Evolutionary conservation across 2,888 invertebrate genomes (phyloP), one percentile per base, ranked within the genome.

Genomic region (Agriopis marginaria): DNA sequence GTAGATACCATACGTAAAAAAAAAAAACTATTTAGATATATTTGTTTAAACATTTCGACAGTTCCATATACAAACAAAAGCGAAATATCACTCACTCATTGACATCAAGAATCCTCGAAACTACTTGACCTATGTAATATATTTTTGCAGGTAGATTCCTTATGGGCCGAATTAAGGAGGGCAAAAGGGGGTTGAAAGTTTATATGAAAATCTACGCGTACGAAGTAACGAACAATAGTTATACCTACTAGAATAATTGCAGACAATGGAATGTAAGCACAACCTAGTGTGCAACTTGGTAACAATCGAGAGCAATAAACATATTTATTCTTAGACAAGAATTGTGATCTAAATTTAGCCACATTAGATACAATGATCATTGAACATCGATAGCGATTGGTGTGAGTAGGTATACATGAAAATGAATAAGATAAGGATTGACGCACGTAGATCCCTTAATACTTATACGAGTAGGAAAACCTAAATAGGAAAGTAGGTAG

Each of bases 401-500:
- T 23, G n/a, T 50, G 3, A 10, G 51, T 51, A 51, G 39, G 49
- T 17, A 11, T 44, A 42, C 11, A 44, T 51, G 14, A 42, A 50
- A 3, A 44, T 54, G 40, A 56, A 50, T 40, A 40, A 64, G 64
- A 64, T 64, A 64, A 56, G 55, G 40, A 49, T 56, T 71, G 70
- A 61, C 69, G 71, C 64, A 70, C 68, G 70, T 63, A 71, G 74
- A 70, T 47, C 53, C 12, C 12, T 44, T 50, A 32, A 32, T 32
- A 32, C 32, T 5, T 32, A 32, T 32, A 32, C 32, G 32, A 32
- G 32, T 32, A 32, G 32, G 32, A 32, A 5, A 3, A 32, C 32
- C 32, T 32, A 32, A 32, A 32, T 32, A 32, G 32, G 32, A 32
- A 32, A 32, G 5, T 32, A 23, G 17, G 17, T 23, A 23, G 17